A percentile compares a stretch with the other conserved stretches of the same genome.
Conservation (phyloP, 2,888 invertebrate genomes). For the Salticus scenicus region DNA sequence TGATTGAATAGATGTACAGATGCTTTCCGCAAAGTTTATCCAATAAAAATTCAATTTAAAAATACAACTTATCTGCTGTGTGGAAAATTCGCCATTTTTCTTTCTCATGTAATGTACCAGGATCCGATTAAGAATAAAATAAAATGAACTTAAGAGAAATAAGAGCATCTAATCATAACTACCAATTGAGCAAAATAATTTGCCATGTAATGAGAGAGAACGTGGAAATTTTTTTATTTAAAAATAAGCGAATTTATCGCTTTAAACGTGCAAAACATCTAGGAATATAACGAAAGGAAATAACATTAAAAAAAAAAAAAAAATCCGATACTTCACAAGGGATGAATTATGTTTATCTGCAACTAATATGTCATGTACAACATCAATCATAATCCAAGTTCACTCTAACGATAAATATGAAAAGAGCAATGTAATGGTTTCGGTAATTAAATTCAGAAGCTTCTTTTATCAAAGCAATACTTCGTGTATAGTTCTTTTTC, state of each 20-base stretch:
- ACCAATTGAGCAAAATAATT: no score
- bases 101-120: constrained; percentile 7
- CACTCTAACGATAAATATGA: constrained; percentile 11
- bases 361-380: neutral
- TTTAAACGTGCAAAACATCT: no score
- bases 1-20: constrained; percentile 29
- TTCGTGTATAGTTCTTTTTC: neutral
- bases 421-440: constrained; percentile 17
- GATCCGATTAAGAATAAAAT: no score
- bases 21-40: constrained; percentile 21
- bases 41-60: constrained; percentile 30
- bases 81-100: neutral
- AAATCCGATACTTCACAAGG: neutral
- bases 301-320: neutral
- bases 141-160: no score
- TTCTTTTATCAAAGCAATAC: neutral
- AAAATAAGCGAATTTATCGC: no score
- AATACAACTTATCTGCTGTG: neutral
- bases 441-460: constrained; percentile 12
- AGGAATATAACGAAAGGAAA: no score
- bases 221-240: no score
- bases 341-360: neutral
- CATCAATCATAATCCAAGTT: constrained; percentile 18
- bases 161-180: no score
- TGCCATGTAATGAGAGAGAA: no score